A percentile compares a stretch with the other conserved stretches of the same genome.
Evolutionary conservation across 2,797 vertebrate species (phyloP).

Genomic region (Darevskia nairensis): DNA sequence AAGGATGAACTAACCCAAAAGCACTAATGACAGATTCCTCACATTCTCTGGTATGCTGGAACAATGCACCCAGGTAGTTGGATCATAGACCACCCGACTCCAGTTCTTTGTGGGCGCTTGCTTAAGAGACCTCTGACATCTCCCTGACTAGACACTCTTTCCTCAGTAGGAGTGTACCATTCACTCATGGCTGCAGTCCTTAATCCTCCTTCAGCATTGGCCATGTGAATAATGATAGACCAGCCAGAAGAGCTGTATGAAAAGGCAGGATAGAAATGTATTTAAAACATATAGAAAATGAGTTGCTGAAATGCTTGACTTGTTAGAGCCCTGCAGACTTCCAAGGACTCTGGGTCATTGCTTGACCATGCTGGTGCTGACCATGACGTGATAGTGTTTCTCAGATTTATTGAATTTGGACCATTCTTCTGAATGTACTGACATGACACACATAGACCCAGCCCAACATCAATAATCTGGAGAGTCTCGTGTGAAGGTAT

Average conservation of each 20-base stretch:
- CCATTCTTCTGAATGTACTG: neutral
- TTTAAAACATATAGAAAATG: too few relatives aligned
- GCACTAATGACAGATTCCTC: neutral
- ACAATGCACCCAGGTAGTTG: neutral
- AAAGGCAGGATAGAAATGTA: too few relatives aligned
- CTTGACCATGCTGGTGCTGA: neutral
- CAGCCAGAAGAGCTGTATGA: too few relatives aligned
- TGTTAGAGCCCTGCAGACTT: neutral
- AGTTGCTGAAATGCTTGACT: too few relatives aligned
- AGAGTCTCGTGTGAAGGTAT: too few relatives aligned
- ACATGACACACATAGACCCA: too few relatives aligned
- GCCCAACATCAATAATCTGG: too few relatives aligned
- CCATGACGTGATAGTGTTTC: neutral
- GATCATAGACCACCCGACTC: neutral
- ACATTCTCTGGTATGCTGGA: neutral
- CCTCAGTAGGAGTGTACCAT: neutral
- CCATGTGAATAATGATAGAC: too few relatives aligned
- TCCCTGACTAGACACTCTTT: neutral
- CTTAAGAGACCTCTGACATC: neutral
- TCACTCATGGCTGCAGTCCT: neutral
- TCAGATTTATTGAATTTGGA: neutral
- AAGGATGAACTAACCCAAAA: neutral
- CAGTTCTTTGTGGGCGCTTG: neutral
- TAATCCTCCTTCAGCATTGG: neutral
- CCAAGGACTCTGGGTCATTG: neutral